Evolutionary conservation across 2,888 invertebrate genomes (phyloP).

Genomic region (Hybos culiciformis): DNA sequence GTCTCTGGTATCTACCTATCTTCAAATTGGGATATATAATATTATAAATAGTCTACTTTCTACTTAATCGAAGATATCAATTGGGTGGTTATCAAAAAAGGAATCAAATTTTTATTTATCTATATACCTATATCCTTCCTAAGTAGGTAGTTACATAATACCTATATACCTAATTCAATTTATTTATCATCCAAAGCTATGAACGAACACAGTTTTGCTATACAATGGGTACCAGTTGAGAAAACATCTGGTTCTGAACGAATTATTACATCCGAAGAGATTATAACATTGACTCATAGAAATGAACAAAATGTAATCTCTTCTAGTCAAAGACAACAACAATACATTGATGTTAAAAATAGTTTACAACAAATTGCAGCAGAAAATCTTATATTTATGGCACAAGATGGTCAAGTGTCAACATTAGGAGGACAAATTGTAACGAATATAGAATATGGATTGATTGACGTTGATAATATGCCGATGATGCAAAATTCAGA

Average conservation of each 20-base stretch:
- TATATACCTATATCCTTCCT: too few relatives aligned
- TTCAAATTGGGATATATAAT: too few relatives aligned
- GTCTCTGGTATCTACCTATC: too few relatives aligned
- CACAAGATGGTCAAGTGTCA: slow-evolving; percentile 39
- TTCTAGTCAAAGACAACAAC: slow-evolving; percentile 13
- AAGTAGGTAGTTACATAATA: too few relatives aligned
- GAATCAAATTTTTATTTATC: too few relatives aligned
- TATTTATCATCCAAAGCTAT: too few relatives aligned
- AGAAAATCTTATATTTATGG: slow-evolving; percentile 47
- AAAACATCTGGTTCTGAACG: slow-evolving; percentile 1
- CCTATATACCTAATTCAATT: too few relatives aligned
- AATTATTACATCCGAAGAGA: slow-evolving; percentile 8
- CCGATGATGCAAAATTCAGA: slow-evolving; percentile 10
- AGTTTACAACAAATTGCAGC: slow-evolving; percentile 46
- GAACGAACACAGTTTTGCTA: slow-evolving; percentile 9
- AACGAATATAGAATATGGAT: slow-evolving; percentile 22
- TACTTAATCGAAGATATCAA: too few relatives aligned
- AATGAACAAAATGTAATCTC: too few relatives aligned
- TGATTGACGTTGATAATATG: slow-evolving; percentile 20
- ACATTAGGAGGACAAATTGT: slow-evolving; percentile 27
- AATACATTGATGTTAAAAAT: too few relatives aligned
- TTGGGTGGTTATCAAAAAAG: too few relatives aligned
- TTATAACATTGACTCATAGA: slow-evolving; percentile 8
- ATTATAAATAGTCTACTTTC: too few relatives aligned
- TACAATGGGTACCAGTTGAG: slow-evolving; percentile 13